These are phyloP conservation scores for Sarcophaga variegata DNA, from an alignment of 2,888 invertebrate species.

Conservation along the genomic window DNA sequence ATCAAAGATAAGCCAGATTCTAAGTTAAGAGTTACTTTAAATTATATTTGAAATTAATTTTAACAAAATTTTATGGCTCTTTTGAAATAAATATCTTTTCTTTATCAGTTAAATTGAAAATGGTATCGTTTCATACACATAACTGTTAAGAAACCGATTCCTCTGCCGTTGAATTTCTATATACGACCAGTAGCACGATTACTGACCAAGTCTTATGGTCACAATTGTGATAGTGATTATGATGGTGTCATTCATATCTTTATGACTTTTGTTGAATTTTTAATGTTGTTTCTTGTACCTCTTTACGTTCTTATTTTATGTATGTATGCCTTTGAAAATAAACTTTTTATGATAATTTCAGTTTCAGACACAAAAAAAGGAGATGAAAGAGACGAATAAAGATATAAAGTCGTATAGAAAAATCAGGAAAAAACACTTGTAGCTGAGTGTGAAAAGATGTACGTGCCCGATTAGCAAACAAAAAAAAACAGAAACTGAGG, in stretches of 20 bases:
- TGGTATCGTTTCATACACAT: conserved; percentile 33
- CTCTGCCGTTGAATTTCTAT: conserved; percentile 4
- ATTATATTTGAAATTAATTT: background rate
- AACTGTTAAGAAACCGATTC: conserved; percentile 39
- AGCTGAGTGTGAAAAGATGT: conserved; percentile 65
- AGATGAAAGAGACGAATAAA: background rate
- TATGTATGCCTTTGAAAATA: conserved; percentile 1
- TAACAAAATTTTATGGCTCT: background rate
- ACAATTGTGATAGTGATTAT: background rate
- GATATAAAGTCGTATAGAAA: background rate
- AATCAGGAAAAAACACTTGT: conserved; percentile 53
- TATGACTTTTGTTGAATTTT: conserved; percentile 60
- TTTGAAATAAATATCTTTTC: background rate
- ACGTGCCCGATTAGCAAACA: conserved; percentile 59
- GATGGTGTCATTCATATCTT: conserved; percentile 52
- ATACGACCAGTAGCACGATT: conserved; percentile 38
- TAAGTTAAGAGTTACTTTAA: no score
- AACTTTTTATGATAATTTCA: conserved; percentile 32
- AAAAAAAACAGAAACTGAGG: background rate
- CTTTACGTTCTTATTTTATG: conserved; percentile 15
- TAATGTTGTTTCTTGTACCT: conserved; percentile 27
- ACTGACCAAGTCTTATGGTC: conserved; percentile 8
- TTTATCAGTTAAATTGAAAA: conserved; percentile 29
- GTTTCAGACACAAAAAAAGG: conserved; percentile 7
- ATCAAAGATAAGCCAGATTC: no score